Evolutionary conservation across 2,888 invertebrate genomes (phyloP).

Genomic region (Philonicus albiceps): DNA sequence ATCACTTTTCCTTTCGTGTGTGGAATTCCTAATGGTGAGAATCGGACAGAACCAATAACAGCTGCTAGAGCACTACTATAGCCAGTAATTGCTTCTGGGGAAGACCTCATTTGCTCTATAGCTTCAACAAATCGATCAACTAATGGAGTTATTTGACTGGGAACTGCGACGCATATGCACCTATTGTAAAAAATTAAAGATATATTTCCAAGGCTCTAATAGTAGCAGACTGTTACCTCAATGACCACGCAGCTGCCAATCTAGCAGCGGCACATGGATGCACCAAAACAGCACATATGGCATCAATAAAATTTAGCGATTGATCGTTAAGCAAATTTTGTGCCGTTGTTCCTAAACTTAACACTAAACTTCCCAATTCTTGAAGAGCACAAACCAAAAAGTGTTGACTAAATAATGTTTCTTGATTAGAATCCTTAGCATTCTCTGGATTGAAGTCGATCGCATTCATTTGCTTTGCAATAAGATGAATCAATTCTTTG

Average conservation of each 20-base stretch:
- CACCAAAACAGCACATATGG: slow-evolving; percentile 75
- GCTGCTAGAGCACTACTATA: slow-evolving; percentile 95
- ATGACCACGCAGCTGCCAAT: slow-evolving; percentile 93
- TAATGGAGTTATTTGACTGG: slow-evolving; percentile 91
- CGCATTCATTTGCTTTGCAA: slow-evolving; percentile 94
- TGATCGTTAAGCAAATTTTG: slow-evolving; percentile 89
- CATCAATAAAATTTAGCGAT: slow-evolving; percentile 74
- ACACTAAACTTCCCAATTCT: slow-evolving; percentile 89
- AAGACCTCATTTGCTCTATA: slow-evolving; percentile 87
- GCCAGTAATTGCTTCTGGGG: slow-evolving; percentile 87
- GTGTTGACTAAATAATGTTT: slow-evolving; percentile 90
- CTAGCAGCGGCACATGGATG: slow-evolving; percentile 95
- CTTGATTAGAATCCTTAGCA: slow-evolving; percentile 90
- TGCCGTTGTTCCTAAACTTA: slow-evolving; percentile 93
- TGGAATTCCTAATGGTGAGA: slow-evolving; percentile 92
- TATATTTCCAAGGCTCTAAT: background rate
- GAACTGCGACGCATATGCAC: slow-evolving; percentile 91
- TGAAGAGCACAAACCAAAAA: slow-evolving; percentile 89
- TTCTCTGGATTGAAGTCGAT: slow-evolving; percentile 93
- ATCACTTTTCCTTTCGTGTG: slow-evolving; percentile 97
- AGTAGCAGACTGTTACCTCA: slow-evolving; percentile 63
- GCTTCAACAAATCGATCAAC: slow-evolving; percentile 89
- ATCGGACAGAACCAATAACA: slow-evolving; percentile 87
- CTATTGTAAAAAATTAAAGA: slow-evolving; percentile 56
- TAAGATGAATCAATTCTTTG: slow-evolving; percentile 90